Evolutionary conservation across 2,113 vertebrate species (phyloP).

Genomic region (Scomber colias): DNA sequence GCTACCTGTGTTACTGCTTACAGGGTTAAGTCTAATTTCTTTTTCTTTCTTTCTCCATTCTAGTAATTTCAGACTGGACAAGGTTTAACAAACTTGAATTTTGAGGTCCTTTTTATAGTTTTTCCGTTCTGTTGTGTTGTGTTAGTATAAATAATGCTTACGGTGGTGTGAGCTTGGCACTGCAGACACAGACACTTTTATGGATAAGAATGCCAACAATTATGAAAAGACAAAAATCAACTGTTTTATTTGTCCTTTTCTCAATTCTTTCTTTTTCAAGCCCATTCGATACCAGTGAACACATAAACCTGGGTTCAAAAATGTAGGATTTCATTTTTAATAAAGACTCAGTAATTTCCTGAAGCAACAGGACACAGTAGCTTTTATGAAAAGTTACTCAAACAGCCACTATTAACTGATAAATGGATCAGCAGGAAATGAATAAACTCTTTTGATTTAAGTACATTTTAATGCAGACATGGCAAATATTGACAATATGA

Average conservation of each 20-base stretch:
- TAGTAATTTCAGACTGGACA: too few relatives aligned
- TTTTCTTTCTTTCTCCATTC: background rate
- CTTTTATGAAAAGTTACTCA: background rate
- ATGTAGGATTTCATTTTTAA: background rate
- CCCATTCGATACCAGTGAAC: background rate
- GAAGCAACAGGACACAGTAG: background rate
- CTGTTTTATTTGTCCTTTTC: background rate
- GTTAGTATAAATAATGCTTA: background rate
- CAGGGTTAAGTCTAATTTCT: background rate
- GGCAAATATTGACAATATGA: too few relatives aligned
- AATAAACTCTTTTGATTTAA: too few relatives aligned
- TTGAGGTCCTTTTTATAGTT: background rate
- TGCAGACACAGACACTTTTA: background rate
- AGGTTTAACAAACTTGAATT: background rate
- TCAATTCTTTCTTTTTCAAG: background rate
- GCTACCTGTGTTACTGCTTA: too few relatives aligned
- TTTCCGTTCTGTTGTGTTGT: background rate
- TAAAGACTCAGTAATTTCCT: background rate
- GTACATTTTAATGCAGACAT: too few relatives aligned
- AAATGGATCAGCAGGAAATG: too few relatives aligned
- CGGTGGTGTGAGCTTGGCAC: background rate
- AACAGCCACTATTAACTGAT: background rate
- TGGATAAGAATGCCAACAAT: background rate
- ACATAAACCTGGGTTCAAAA: too few relatives aligned
- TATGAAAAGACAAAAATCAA: background rate